Evolutionary conservation across 2,113 vertebrate species (phyloP), one percentile per base, ranked within the genome.

Genomic region (Oreochromis spilurus): DNA sequence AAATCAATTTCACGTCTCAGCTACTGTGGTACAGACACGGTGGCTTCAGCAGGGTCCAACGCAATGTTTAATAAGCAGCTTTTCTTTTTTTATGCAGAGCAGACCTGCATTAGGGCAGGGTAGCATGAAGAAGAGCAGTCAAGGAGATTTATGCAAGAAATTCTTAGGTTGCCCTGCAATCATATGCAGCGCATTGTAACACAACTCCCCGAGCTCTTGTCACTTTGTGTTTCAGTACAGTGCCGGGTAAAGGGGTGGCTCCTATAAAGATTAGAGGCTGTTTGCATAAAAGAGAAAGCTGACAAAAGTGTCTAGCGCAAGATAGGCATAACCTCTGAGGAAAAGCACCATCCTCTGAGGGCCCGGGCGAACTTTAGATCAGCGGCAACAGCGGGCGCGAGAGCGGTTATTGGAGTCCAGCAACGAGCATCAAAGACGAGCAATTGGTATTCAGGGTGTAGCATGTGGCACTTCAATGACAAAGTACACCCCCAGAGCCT

Each of bases 1-100:
- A 96, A 95, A 95, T 95, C 93, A 93, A 94, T 95, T 96, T 96
- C 92, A 96, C 91, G 85, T 89, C 91, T 92, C 92, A 93, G 81
- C 89, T 93, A 82, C 83, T 86, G 89, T 85, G 85, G 79, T 65
- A 12, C 67, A 89, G 92, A 91, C 92, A 86, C 85, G 31, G 50
- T 87, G 89, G 92, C 89, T 92, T 89, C 88, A 84, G 88, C 89
- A 88, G 88, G 88, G 88, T 89, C 84, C 70, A 82, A 79, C 75
- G 88, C 85, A 80, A 79, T 89, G 87, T 88, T 93, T 94, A 92
- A 92, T 92, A 93, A 94, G 88, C 78, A 84, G 82, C 86, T 67
- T 89, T 83, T 65, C 60, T 85, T 88, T 84, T 89, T 77, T 88
- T 88, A 83, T 89, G 89, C 75, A 65, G 65, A 90, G 81, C 57